A percentile compares a stretch with the other conserved stretches of the same genome.
Conservation (phyloP, 2,888 invertebrate species). For the Lucinisca nassula region DNA sequence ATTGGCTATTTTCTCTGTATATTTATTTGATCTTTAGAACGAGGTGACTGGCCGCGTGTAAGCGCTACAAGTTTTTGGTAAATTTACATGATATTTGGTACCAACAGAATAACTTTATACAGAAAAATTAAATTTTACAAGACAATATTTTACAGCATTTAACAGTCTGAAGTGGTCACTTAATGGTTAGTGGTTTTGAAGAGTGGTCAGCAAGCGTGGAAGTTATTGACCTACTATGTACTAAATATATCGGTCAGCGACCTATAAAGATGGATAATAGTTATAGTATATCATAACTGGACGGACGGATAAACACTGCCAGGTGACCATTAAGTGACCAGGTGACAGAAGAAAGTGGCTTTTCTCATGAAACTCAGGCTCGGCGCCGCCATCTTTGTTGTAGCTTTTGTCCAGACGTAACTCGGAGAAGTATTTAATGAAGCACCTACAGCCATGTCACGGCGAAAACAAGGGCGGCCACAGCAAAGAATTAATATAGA, state of each 20-base stretch:
- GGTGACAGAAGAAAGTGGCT: conserved; percentile 40
- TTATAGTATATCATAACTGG: conserved; percentile 32
- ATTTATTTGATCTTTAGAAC: not conserved
- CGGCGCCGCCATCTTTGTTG: conserved; percentile 69
- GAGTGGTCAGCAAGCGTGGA: conserved; percentile 64
- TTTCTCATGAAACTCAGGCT: conserved; percentile 62
- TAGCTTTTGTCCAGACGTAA: conserved; percentile 67
- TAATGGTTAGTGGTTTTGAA: conserved; percentile 1
- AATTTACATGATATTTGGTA: not conserved
- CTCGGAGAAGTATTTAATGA: conserved; percentile 72
- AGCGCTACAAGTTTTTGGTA: not conserved
- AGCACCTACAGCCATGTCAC: conserved; percentile 78
- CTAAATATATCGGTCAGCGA: conserved; percentile 60
- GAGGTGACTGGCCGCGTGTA: not conserved
- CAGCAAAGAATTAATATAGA: conserved; percentile 88
- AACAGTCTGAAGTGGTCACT: conserved; percentile 21
- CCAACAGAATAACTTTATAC: not conserved
- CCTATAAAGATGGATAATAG: conserved; percentile 41
- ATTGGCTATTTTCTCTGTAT: conserved; percentile 14
- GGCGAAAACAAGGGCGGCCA: conserved; percentile 88
- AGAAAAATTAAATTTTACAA: not conserved
- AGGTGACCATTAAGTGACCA: conserved; percentile 50
- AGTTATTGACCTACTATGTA: conserved; percentile 62
- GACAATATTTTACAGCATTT: not conserved
- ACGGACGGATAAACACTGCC: conserved; percentile 39